Conservation (phyloP, 1,140 invertebrate species). For the Drosophila parvula region DNA sequence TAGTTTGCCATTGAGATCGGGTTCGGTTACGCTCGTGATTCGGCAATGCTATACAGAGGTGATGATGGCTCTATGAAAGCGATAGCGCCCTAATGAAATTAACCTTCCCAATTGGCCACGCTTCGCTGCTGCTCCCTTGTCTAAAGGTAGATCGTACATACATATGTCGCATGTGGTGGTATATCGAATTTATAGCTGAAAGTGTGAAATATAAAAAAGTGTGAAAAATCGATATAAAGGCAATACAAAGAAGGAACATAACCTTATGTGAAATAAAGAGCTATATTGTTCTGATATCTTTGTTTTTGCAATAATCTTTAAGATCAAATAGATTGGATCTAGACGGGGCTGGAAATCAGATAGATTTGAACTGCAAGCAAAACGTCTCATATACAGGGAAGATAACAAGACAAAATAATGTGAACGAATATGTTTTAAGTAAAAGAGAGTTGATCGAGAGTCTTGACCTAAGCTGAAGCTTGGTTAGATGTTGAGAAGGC, state of each 20-base stretch:
- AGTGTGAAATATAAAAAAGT: conserved; percentile 28
- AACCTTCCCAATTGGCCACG: conserved; percentile 63
- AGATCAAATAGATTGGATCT: not conserved
- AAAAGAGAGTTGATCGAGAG: no score
- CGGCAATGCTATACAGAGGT: conserved; percentile 20
- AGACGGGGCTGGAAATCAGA: not conserved
- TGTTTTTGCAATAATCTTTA: not conserved
- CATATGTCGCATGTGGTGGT: conserved; percentile 7
- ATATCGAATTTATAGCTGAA: conserved; percentile 35
- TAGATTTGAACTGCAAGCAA: not conserved
- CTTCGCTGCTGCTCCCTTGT: conserved; percentile 61
- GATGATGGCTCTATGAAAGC: conserved; percentile 36
- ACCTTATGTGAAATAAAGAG: not conserved
- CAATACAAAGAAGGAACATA: not conserved
- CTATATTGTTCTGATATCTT: not conserved
- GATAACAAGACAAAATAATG: no score
- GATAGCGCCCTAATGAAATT: conserved; percentile 48
- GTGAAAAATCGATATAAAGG: not conserved
- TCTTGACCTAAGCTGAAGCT: no score
- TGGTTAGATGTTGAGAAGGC: no score
- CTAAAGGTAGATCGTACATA: conserved; percentile 24
- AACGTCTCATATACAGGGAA: no score
- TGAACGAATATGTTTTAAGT: no score
- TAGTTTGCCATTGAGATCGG: conserved; percentile 32
- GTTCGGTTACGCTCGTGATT: conserved; percentile 50